phyloP scores from a whole-genome alignment of 2,797 vertebrate genomes.

The Alosa sapidissima region DNA sequence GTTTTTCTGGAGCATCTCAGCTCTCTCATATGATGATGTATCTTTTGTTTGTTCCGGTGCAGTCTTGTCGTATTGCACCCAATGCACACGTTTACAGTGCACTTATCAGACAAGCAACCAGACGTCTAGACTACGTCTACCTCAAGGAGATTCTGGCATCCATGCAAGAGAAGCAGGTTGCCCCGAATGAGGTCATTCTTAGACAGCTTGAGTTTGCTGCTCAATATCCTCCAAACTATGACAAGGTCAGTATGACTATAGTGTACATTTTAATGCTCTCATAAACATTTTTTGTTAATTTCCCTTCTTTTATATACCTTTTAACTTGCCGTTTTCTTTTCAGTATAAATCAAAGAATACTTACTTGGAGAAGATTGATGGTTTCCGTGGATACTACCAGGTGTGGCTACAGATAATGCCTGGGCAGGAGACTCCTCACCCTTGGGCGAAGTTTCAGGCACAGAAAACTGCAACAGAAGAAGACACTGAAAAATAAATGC shows the following conservation, averaged over 20 bases:
- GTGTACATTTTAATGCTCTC: not conserved
- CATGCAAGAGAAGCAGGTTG: conserved; percentile 79
- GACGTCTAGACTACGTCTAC: conserved; percentile 84
- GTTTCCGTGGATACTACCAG: conserved; percentile 93
- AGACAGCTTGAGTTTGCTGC: conserved; percentile 90
- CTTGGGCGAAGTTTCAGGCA: conserved; percentile 74
- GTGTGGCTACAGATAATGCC: conserved; percentile 87
- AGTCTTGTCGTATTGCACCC: conserved; percentile 81
- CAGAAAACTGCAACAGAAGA: conserved; percentile 16
- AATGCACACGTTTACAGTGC: conserved; percentile 86
- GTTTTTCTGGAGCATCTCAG: not conserved
- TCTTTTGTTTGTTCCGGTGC: conserved; percentile 28
- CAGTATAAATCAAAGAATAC: conserved; percentile 88
- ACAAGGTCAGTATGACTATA: conserved; percentile 75
- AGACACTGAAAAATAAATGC: not conserved
- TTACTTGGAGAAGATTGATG: conserved; percentile 90
- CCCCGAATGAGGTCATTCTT: conserved; percentile 89
- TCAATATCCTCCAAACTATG: conserved; percentile 85
- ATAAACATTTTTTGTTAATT: not conserved
- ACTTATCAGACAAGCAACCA: conserved; percentile 82
- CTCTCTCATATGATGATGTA: not conserved
- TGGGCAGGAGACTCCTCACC: conserved; percentile 78
- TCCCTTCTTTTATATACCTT: not conserved
- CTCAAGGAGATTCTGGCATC: conserved; percentile 81
- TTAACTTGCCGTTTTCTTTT: conserved; percentile 23